Evolutionary conservation across 1,140 invertebrate genomes (phyloP), one percentile per base, ranked within the genome.

Genomic region (Akabosia matsudoensis): DNA sequence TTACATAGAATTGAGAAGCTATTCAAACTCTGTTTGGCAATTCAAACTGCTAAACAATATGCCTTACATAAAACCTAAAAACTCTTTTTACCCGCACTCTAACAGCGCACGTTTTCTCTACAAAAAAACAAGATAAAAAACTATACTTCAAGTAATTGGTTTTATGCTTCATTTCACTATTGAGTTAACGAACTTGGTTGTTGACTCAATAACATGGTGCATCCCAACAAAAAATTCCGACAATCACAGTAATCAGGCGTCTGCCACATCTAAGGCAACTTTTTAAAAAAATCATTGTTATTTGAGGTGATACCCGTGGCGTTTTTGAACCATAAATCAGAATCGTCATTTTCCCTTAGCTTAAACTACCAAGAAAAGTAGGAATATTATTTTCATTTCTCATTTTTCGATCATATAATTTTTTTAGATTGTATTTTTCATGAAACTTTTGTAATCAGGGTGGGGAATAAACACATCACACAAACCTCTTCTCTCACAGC

Each of bases 211-310:
- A 10, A 30, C 24, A 30, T 24, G 26, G 3, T 67, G 61, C 61
- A 67, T 14, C 7, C 4, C 14, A 67, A 30, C 26, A 28, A 67
- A 67, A 67, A 67, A 30, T 67, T 10, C 61, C 61, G 26, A 31
- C 61, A 67, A 67, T 67, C 61, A 30, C 28, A 67, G 31, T 30
- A 67, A 67, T 67, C 61, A 67, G 61, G 61, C 61, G 61, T 67
- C 61, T 67, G 28, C 31, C 61, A n/a, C 61, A 10, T 67, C 28
- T 67, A 16, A 16, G 61, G 61, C 10, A 4, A 13, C 14, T 45
- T 45, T 45, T 45, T 10, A 45, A 45, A 10, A 7, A 45, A 10
- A 45, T 45, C 7, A 18, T 45, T 45, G 37, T 18, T 45, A 45
- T 45, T 45, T 7, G 37, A 45, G 37, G 37, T 45, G 37, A 45